Base-by-base conservation (phyloP, 1,140 invertebrate genomes). In the Drosophila parabipectinata region DNA sequence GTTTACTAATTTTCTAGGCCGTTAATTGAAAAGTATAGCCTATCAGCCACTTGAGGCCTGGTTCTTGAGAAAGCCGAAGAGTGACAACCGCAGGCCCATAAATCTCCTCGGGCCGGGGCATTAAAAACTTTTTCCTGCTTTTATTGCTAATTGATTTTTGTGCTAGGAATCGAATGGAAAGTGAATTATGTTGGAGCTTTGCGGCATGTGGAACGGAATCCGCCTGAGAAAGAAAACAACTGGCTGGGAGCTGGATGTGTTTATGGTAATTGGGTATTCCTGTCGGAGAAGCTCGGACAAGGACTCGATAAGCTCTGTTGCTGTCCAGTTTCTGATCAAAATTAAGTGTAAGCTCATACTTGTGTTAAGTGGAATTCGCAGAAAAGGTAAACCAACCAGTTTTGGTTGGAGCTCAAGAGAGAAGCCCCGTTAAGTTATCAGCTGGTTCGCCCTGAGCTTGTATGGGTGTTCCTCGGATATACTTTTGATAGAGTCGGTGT, bases 331-430 rank as follows among this genome's bases (percentile, higher is more conserved):
- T 34, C 21, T 34, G 9, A 34, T 34, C 32, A 3, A 34, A 34
- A 10, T 34, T 12, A 34, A 9, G 7, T 9, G 12, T 21, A 21
- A 21, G 21, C 21, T 3, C 21, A 21, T 21, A 21, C 21, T 21
- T 21, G 21, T 21, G 3, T 21, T 21, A 21, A 21, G 9, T 34
- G 8, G 3, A 68, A 61, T 83, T 85, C 80, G 81, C 77, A 59
- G 80, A 85, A 83, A 79, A 12, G 34, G 52, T 60, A 73, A 77
- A 68, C 45, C 56, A 85, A 84, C 72, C 80, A 73, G 81, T 85
- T 85, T 79, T 78, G 34, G 51, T 34, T 41, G 63, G 28, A 39
- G 62, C 63, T 21, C 47, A 41, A n/a, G 28, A 55, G 54, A 37
- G 39, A 58, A 41, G 30, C 60, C 80, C 80, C 81, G 81, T 84